Evolutionary conservation across 2,113 vertebrate genomes (phyloP).

Genomic region (Grantiella picta): DNA sequence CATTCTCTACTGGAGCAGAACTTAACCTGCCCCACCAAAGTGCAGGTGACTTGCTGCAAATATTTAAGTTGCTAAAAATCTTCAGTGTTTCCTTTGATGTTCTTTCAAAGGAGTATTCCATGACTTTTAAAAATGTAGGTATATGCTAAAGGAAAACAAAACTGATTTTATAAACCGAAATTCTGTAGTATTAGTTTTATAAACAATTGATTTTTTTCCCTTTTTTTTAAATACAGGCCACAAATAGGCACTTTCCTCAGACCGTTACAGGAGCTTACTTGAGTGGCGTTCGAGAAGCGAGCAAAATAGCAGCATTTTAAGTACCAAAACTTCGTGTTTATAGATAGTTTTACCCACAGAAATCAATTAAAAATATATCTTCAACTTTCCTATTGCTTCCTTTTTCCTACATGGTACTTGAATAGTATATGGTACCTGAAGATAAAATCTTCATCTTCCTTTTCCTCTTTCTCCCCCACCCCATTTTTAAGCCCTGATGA

Average conservation of each 20-base stretch:
- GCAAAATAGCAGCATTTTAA: conserved; percentile 93
- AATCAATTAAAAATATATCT: too few species aligned
- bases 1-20: neutral
- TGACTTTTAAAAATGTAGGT: neutral
- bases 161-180: neutral
- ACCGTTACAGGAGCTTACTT: conserved; percentile 96
- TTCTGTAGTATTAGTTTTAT: neutral
- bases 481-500: neutral
- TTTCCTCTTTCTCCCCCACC: neutral
- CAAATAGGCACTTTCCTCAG: conserved; percentile 97
- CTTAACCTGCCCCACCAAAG: neutral
- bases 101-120: neutral
- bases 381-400: conserved; percentile 50
- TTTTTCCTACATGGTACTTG: conserved; percentile 29
- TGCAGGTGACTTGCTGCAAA: neutral
- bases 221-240: conserved; percentile 76
- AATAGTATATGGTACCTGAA: conserved; percentile 38
- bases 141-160: neutral
- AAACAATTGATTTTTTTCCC: neutral
- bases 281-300: conserved; percentile 95
- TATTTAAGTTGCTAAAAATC: neutral
- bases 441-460: conserved; percentile 26
- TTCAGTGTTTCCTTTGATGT: neutral
- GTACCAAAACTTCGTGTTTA: neutral
- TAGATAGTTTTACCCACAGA: too few species aligned